Evolutionary conservation across 2,888 invertebrate genomes (phyloP).

Genomic region (Omphaloscelis lunosa): DNA sequence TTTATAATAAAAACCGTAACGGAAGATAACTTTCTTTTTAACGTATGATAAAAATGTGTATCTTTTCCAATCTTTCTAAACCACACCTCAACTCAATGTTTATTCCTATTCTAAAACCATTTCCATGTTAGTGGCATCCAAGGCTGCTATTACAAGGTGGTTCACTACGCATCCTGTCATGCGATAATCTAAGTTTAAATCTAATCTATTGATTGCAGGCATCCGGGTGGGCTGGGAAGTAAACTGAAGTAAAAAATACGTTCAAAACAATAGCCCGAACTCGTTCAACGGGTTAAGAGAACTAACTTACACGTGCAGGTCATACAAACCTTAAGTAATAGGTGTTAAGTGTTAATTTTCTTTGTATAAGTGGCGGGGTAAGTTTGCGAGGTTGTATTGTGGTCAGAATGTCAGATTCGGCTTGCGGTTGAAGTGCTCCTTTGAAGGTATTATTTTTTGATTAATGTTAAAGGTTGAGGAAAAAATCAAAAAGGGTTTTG

Average conservation of each 20-base stretch:
- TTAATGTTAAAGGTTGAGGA: constrained; percentile 53
- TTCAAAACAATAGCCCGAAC: constrained; percentile 70
- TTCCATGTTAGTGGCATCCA: constrained; percentile 57
- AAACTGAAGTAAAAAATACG: constrained; percentile 67
- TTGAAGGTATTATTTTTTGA: constrained; percentile 61
- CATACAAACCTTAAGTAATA: constrained; percentile 18
- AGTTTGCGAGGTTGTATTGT: constrained; percentile 59
- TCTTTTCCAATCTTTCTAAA: constrained; percentile 10
- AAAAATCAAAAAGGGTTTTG: constrained; percentile 37
- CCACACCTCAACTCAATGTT: constrained; percentile 20
- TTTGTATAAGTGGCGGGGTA: constrained; percentile 24
- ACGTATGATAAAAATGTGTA: neutral
- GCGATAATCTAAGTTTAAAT: constrained; percentile 67
- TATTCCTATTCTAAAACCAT: constrained; percentile 61
- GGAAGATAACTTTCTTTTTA: neutral
- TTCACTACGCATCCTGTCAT: constrained; percentile 55
- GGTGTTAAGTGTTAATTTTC: constrained; percentile 46
- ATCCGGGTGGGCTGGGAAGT: constrained; percentile 76
- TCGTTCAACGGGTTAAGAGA: constrained; percentile 65
- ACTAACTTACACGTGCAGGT: constrained; percentile 43
- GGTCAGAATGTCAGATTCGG: constrained; percentile 63
- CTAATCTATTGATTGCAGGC: constrained; percentile 72
- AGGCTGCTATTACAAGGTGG: constrained; percentile 45
- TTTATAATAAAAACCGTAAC: neutral
- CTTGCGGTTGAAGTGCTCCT: constrained; percentile 60